Conservation (phyloP, 1,140 invertebrate species). For the Pseudomyrmex flavicornis region DNA sequence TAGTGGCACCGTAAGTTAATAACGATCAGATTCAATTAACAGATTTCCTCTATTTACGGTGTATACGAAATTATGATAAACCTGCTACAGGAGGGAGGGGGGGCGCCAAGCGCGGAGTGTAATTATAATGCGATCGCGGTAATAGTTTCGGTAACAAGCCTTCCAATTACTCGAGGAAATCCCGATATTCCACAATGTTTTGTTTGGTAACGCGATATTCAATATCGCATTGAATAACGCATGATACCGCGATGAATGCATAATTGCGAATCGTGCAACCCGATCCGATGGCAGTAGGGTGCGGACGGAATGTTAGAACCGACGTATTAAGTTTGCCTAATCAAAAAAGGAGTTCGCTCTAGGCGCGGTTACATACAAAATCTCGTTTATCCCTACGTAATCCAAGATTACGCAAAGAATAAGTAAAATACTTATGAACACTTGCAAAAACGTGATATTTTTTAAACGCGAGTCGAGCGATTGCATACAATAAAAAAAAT, state of each 20-base stretch:
- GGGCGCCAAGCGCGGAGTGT: conserved; percentile 40
- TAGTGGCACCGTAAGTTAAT: conserved; percentile 46
- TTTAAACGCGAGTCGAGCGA: neutral
- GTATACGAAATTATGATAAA: conserved; percentile 59
- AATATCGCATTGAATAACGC: conserved; percentile 64
- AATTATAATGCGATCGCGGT: conserved; percentile 62
- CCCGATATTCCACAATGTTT: conserved; percentile 60
- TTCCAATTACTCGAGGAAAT: conserved; percentile 63
- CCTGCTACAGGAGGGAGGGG: conserved; percentile 11
- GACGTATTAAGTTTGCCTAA: conserved; percentile 57
- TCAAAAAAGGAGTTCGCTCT: conserved; percentile 48
- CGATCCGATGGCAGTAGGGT: conserved; percentile 30
- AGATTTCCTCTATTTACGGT: conserved; percentile 51
- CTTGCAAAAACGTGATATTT: neutral
- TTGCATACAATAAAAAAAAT: neutral
- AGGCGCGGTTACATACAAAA: conserved; percentile 19
- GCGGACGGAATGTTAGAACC: conserved; percentile 32
- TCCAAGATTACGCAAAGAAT: neutral
- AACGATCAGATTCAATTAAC: conserved; percentile 56
- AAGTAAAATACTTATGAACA: neutral
- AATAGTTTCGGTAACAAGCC: conserved; percentile 63
- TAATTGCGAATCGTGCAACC: conserved; percentile 60
- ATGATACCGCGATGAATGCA: conserved; percentile 55
- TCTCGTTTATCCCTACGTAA: conserved; percentile 28
- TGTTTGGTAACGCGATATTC: conserved; percentile 62